Evolutionary conservation across 1,140 invertebrate species (phyloP), one percentile per base, ranked within the genome.

Genomic region (Drosophila mauritiana): DNA sequence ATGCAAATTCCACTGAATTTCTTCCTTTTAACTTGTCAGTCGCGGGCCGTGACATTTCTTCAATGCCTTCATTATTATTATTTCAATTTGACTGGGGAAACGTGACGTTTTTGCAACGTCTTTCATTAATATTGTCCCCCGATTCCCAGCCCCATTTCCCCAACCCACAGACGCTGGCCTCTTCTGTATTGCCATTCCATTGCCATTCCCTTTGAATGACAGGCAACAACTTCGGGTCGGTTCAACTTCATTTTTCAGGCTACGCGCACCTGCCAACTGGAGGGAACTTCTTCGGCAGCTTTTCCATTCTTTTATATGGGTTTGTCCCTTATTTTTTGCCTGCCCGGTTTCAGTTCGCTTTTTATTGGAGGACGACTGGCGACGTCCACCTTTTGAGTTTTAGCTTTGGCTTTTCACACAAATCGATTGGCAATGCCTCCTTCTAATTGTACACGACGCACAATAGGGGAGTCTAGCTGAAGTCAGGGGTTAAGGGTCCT

Each of bases 401-500:
- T 74, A 63, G 69, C 72, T 76, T 79, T 70, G 76, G 80, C 84
- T 88, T 86, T 86, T 86, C 82, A 86, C 84, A 86, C 83, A 89
- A 89, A 88, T 88, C 83, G 83, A 88, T 88, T 88, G 83, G 83
- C 83, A 88, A 88, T 89, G 83, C 83, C 83, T 88, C 83, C 83
- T 88, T 82, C 84, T 88, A 88, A 88, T 88, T 88, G 83, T 88
- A 88, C 83, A 86, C 83, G 76, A 82, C 61, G 62, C 65, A 67
- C 67, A 75, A 56, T 75, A 67, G 70, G 77, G 74, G 74, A 62
- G 74, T 61, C 36, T 76, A 49, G 76, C 36, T 20, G 40, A n/a
- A 42, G 61, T 61, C 40, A 48, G 56, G 36, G 45, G 43, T 46
- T 45, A 39, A 22, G 27, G 58, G 58, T 42, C 39, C 31, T 49